phyloP scores from a whole-genome alignment of 2,113 vertebrate species.

The Bettongia penicillata region DNA sequence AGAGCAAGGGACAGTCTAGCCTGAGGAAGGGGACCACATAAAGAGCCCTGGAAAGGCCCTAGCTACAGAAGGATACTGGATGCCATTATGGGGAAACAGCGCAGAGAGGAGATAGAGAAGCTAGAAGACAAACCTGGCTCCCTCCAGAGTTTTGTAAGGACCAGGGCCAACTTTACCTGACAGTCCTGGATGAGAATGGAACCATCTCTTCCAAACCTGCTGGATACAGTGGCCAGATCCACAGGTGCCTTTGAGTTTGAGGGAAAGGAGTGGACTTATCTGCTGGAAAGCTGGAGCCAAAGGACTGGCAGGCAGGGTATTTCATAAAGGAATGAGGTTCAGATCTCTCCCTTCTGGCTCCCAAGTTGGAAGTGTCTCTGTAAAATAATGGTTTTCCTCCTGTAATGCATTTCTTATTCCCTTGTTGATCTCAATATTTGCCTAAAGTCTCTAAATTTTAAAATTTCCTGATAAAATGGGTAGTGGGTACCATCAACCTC shows the following conservation, averaged over 20 bases:
- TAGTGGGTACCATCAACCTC: neutral
- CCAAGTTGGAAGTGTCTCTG: neutral
- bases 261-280: conserved; percentile 11
- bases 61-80: neutral
- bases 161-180: neutral
- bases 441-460: neutral
- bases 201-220: conserved; percentile 22
- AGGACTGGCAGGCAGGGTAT: neutral
- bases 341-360: neutral
- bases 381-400: neutral
- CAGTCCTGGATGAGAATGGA: neutral
- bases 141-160: neutral
- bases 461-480: neutral
- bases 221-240: neutral
- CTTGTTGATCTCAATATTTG: neutral
- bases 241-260: neutral
- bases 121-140: neutral
- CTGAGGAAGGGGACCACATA: neutral
- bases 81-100: neutral
- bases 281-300: neutral
- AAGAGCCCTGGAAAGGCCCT: neutral
- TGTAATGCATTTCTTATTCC: neutral
- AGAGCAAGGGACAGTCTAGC: neutral
- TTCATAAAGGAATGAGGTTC: neutral
- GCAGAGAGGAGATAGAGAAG: neutral